Evolutionary conservation across 2,797 vertebrate species (phyloP).

Genomic region (Ibycter americanus): DNA sequence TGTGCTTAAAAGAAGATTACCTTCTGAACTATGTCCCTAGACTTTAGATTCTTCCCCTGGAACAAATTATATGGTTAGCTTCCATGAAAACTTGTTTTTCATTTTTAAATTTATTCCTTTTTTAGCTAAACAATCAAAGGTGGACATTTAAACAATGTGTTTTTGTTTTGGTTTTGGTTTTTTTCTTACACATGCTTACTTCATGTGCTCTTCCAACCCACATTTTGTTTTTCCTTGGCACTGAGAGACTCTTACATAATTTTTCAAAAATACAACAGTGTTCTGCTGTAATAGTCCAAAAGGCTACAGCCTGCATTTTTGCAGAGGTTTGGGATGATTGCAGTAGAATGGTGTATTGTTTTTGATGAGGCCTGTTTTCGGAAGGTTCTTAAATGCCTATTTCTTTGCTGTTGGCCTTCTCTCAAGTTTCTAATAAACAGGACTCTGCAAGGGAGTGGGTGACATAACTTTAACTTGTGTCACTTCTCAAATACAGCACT

Average conservation of each 20-base stretch:
- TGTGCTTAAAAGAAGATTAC: slow-evolving; percentile 13
- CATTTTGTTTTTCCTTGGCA: slow-evolving; percentile 48
- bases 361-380: not conserved
- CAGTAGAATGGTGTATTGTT: slow-evolving; percentile 45
- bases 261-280: slow-evolving; percentile 35
- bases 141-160: not conserved
- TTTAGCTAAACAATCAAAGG: not conserved
- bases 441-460: not conserved
- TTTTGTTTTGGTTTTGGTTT: not conserved
- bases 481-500: not conserved
- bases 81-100: not conserved
- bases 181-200: not conserved
- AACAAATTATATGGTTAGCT: not conserved
- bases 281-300: not conserved
- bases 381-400: not conserved
- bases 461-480: not conserved
- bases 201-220: not conserved
- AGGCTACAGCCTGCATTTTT: slow-evolving; percentile 40
- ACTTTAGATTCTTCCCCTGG: not conserved
- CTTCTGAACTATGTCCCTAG: not conserved
- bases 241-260: slow-evolving; percentile 1
- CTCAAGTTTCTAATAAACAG: slow-evolving; percentile 26
- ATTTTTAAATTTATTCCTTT: not conserved
- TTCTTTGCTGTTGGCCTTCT: slow-evolving; percentile 29
- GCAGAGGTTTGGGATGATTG: not conserved